These are phyloP conservation scores for Pelagia noctiluca DNA, from an alignment of 30 jellyfish, hydroid and myxozoan genomes.

Conservation along the genomic window DNA sequence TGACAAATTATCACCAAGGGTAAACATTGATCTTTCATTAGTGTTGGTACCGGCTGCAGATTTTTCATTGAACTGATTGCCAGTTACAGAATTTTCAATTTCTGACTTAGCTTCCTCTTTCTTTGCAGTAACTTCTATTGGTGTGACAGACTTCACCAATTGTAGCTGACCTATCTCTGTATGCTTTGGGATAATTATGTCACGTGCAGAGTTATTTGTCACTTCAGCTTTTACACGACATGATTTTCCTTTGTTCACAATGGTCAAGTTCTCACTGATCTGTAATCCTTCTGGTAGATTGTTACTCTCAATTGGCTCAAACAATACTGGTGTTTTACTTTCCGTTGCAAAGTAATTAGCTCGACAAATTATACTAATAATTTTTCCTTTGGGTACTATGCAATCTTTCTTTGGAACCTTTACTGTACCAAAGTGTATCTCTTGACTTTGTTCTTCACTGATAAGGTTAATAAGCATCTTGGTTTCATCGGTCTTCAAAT, in stretches of 20 bases:
- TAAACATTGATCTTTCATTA: background rate
- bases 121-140: background rate
- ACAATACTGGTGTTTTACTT: constrained; percentile 28
- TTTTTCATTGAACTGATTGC: background rate
- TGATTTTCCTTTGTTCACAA: background rate
- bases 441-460: constrained; percentile 4
- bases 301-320: constrained; percentile 9
- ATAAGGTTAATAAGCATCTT: background rate
- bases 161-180: constrained; percentile 6
- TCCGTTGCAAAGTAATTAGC: constrained; percentile 22
- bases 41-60: background rate
- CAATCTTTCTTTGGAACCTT: constrained; percentile 11
- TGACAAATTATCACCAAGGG: background rate
- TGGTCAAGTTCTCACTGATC: background rate
- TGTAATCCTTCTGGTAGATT: background rate
- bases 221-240: background rate
- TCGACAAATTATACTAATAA: constrained; percentile 11
- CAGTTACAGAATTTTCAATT: background rate
- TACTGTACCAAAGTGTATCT: constrained; percentile 14
- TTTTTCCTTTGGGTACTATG: constrained; percentile 22
- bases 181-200: background rate
- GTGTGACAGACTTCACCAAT: constrained; percentile 6
- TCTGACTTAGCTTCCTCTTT: background rate
- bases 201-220: background rate
- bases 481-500: background rate